Base-by-base conservation (phyloP, 2,888 invertebrate species). In the Perizoma flavofasciatum region DNA sequence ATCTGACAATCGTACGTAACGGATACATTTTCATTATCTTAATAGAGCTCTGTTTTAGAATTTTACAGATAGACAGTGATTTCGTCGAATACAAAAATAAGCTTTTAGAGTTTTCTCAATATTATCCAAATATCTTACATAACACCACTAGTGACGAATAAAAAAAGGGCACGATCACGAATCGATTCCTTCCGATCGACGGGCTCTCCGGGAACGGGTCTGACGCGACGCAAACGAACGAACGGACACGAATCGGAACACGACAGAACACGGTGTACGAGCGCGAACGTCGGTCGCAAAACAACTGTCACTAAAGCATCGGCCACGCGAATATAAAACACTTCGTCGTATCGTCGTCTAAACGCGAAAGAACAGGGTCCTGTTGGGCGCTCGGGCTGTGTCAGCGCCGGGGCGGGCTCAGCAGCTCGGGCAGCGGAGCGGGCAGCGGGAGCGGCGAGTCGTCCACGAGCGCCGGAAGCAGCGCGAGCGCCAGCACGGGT, bases 11-110 rank as follows among this genome's bases (percentile, higher is more conserved):
- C 73, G 71, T 72, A 75, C 78, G 78, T 72, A 64, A 74, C 75
- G 69, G 69, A 59, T 59, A 57, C 69, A 73, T 68, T 69, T 70
- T 74, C 72, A 81, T 73, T 73, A 78, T 72, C 80, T 76, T 76
- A 77, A 77, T 81, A 81, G 72, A 81, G 75, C 76, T 81, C 80
- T 74, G 81, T 79, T 86, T 86, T 82, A 85, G 82, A 88, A 86
- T 87, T 86, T 79, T 84, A 90, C 86, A 89, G 83, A 79, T 83
- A 86, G 82, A 87, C 83, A 85, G 82, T 88, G 85, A 85, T 85
- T 82, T 88, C 83, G 77, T 89, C 87, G 82, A 90, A 90, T 92
- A 92, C 85, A 92, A 92, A 92, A 92, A 92, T 92, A 92, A 91
- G 91, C 91, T 87, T 88, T 89, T 85, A 88, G 84, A 88, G 86